Evolutionary conservation across 37 sponge, comb jelly and placozoan species (phyloP).

Genomic region (Dysidea cf. avara): DNA sequence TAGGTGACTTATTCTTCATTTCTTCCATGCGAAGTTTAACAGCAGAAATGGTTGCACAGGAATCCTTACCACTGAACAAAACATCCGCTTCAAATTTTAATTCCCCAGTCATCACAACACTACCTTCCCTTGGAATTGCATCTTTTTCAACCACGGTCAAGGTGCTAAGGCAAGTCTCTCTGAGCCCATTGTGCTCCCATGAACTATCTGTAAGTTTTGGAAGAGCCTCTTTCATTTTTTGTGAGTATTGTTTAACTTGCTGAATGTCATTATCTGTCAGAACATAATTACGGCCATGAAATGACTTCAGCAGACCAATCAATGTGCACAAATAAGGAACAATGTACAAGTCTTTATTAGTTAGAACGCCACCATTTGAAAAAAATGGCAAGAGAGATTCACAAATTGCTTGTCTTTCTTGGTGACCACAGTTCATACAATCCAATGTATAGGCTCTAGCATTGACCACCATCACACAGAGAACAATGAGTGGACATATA

Average conservation of each 20-base stretch:
- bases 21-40: too few relatives aligned
- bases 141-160: too few relatives aligned
- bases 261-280: not conserved
- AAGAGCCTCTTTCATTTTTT: constrained; percentile 8
- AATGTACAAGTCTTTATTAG: not conserved
- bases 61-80: too few relatives aligned
- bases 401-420: not conserved
- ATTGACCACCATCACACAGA: constrained; percentile 2
- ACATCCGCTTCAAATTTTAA: too few relatives aligned
- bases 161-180: too few relatives aligned
- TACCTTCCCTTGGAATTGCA: too few relatives aligned
- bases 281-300: not conserved
- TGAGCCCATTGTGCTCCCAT: too few relatives aligned
- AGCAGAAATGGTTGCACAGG: too few relatives aligned
- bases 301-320: constrained; percentile 25
- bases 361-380: constrained; percentile 4
- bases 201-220: too few relatives aligned
- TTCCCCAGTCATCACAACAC: too few relatives aligned
- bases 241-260: not conserved
- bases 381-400: constrained; percentile 22
- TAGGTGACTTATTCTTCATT: too few relatives aligned
- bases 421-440: constrained; percentile 7
- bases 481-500: constrained; percentile 17
- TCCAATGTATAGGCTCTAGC: constrained; percentile 12
- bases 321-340: not conserved